phyloP scores from a whole-genome alignment of 37 sponge, comb jelly and placozoan genomes.

The Crambe crambe region DNA sequence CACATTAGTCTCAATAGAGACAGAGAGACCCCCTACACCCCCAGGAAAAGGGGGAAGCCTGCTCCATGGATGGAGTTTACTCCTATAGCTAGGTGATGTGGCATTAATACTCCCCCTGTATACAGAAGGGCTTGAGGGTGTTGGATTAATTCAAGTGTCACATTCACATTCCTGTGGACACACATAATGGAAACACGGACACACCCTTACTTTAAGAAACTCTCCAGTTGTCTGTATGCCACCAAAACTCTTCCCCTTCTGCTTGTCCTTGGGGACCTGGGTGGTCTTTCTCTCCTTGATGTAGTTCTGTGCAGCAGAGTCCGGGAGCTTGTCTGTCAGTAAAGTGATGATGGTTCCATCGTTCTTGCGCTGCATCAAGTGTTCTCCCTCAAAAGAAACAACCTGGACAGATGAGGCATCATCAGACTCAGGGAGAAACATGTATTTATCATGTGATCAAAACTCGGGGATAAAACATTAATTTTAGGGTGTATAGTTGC shows the following conservation, averaged over 20 bases:
- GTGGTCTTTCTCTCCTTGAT: background rate
- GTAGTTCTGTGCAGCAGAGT: background rate
- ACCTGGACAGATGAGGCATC: constrained; percentile 19
- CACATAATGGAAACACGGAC: too few relatives aligned
- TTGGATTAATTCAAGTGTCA: too few relatives aligned
- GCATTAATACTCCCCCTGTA: too few relatives aligned
- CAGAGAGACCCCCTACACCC: background rate
- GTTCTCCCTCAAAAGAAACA: constrained; percentile 18
- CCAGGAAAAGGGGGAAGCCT: background rate
- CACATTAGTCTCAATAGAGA: too few relatives aligned
- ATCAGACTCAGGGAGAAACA: too few relatives aligned
- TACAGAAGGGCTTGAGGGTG: too few relatives aligned
- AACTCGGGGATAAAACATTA: too few relatives aligned
- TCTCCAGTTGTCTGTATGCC: background rate
- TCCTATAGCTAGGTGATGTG: too few relatives aligned
- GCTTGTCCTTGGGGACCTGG: constrained; percentile 8
- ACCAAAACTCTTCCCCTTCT: constrained; percentile 7
- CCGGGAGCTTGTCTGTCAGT: background rate
- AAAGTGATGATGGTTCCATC: constrained; percentile 28
- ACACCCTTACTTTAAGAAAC: background rate
- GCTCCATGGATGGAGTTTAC: background rate
- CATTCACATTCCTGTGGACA: too few relatives aligned
- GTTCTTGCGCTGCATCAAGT: constrained; percentile 32
- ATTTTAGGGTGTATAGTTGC: too few relatives aligned
- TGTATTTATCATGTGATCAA: too few relatives aligned